Evolutionary conservation across 2,797 vertebrate genomes (phyloP), one percentile per base, ranked within the genome.

Genomic region (Psittacula derbiana): DNA sequence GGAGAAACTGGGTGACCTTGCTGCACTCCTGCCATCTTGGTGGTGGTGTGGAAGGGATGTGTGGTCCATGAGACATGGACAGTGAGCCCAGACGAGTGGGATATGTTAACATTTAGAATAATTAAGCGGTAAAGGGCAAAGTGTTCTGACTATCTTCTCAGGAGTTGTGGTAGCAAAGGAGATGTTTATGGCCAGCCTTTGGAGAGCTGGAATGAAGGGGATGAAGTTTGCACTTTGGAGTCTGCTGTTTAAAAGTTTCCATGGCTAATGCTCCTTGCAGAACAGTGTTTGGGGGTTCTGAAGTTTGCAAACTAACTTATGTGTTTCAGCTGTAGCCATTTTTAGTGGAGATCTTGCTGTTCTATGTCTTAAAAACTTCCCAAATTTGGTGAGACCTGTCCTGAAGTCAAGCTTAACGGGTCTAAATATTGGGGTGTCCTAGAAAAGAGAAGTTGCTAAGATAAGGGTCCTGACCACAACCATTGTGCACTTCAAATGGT

Each of bases 291-390:
- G 58, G 38, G 25, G 40, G 31, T 65, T 28, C 70, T 53, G 50
- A 9, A 7, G 27, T 36, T 71, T 66, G 25, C 71, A 62, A 44
- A 41, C 53, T 44, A 23, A 33, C 36, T 55, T 43, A 46, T 0
- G 1, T 33, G n/a, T 24, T 25, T 43, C 50, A 74, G 58, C 57
- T 75, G 60, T 28, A 49, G n/a, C 47, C 61, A 4, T 12, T 71
- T 66, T 62, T 40, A 44, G 15, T 23, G 41, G 76, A 36, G 28
- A 40, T 3, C 36, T 36, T 72, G 53, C 25, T 75, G 52, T 31
- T 36, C 15, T 3, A 27, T 6, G 3, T 31, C 47, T 43, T 66
- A 16, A 36, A n/a, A 16, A 1, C 9, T 17, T 5, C 6, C 3
- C 4, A 20, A 20, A 40, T 17, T 16, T n/a, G 53, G 12, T 47